A percentile compares a stretch with the other conserved stretches of the same genome.
These are phyloP conservation scores for Slavum lentiscoides DNA, from an alignment of 2,888 invertebrate species.

Conservation along the genomic window DNA sequence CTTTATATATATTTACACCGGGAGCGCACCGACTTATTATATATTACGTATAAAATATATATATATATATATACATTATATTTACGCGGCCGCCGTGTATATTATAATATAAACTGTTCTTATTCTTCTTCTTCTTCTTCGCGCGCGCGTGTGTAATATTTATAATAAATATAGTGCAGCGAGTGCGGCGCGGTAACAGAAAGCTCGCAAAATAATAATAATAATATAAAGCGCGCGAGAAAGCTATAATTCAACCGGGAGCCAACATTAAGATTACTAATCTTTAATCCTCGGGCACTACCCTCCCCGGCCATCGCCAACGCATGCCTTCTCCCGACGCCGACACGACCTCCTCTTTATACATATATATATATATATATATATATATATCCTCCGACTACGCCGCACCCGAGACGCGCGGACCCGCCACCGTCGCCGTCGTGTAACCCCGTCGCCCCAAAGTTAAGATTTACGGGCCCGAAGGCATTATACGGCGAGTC, in stretches of 20 bases:
- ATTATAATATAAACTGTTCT: slow-evolving; percentile 32
- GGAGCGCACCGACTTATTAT: neutral
- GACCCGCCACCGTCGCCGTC: neutral
- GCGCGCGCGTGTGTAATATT: neutral
- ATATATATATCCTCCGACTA: too few species aligned
- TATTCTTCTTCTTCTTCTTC: neutral
- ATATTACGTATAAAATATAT: slow-evolving; percentile 7
- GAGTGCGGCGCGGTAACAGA: slow-evolving; percentile 20
- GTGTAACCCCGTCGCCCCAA: slow-evolving; percentile 55
- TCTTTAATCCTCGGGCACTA: slow-evolving; percentile 58
- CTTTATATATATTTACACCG: slow-evolving; percentile 26
- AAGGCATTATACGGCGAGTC: slow-evolving; percentile 57
- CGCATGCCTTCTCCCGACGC: neutral
- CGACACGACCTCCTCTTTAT: too few species aligned
- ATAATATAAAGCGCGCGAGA: slow-evolving; percentile 58
- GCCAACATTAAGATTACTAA: slow-evolving; percentile 59
- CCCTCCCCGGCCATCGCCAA: slow-evolving; percentile 21
- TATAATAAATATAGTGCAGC: neutral
- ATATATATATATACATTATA: slow-evolving; percentile 23
- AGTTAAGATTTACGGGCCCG: slow-evolving; percentile 58
- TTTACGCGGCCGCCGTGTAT: neutral
- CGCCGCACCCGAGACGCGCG: neutral
- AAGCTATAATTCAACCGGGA: slow-evolving; percentile 58
- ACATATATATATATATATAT: too few species aligned
- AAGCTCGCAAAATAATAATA: slow-evolving; percentile 53